Percentiles rank a stretch among this genome's conserved stretches.
These are phyloP conservation scores for Crypturellus tataupa DNA, from an alignment of 2,797 vertebrate species.

Conservation along the genomic window DNA sequence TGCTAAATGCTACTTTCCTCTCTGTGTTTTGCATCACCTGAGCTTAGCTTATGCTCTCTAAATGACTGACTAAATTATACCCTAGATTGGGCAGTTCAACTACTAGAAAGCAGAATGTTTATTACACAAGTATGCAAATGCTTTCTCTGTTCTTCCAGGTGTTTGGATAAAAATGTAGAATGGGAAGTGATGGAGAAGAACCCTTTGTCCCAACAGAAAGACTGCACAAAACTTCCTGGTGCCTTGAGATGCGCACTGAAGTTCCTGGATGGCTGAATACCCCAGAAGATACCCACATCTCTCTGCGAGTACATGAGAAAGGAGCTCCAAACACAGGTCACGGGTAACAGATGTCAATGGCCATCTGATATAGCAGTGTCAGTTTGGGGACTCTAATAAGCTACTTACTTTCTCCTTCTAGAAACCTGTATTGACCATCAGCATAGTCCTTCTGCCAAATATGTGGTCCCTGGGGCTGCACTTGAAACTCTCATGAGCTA, in stretches of 20 bases:
- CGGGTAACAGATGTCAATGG: neutral
- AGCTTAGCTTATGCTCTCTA: neutral
- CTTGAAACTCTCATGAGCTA: neutral
- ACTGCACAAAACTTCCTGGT: neutral
- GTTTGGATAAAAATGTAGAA: neutral
- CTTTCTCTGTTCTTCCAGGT: neutral
- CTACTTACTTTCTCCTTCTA: neutral
- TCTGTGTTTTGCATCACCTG: neutral
- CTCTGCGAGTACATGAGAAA: neutral
- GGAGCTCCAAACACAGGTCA: neutral
- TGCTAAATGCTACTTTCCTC: neutral
- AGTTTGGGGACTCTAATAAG: neutral
- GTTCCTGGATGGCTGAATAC: neutral
- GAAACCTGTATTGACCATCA: neutral
- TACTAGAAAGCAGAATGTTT: neutral
- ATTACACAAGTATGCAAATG: neutral
- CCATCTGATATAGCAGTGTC: neutral
- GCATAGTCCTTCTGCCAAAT: neutral
- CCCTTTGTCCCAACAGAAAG: neutral
- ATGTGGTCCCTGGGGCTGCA: neutral
- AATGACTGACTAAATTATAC: neutral
- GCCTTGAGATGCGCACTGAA: accelerated
- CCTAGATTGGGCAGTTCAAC: neutral
- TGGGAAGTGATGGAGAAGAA: neutral
- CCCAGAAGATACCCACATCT: neutral